Evolutionary conservation across 2,797 vertebrate species (phyloP).

Genomic region (Labeo calbasu): DNA sequence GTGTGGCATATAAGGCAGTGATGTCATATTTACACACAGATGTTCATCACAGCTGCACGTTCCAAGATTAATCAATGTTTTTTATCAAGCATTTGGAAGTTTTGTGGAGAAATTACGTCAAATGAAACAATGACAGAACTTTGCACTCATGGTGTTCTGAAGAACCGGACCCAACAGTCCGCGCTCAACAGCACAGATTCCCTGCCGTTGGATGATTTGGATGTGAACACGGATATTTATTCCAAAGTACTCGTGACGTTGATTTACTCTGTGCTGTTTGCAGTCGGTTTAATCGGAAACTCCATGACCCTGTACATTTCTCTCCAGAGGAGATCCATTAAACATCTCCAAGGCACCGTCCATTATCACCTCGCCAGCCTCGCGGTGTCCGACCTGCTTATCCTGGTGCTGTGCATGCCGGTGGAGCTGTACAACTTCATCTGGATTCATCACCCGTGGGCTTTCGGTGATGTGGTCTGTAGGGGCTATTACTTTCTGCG

Average conservation of each 20-base stretch:
- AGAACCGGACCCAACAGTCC: not conserved
- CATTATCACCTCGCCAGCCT: slow-evolving; percentile 96
- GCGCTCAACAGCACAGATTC: slow-evolving; percentile 75
- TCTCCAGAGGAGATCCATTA: slow-evolving; percentile 85
- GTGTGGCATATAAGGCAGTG: too few relatives aligned
- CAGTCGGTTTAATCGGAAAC: slow-evolving; percentile 89
- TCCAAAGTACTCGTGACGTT: slow-evolving; percentile 88
- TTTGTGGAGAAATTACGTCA: not conserved
- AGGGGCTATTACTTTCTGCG: slow-evolving; percentile 92
- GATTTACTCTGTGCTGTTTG: slow-evolving; percentile 87
- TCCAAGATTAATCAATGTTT: not conserved
- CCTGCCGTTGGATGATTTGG: slow-evolving; percentile 73
- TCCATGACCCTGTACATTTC: slow-evolving; percentile 90
- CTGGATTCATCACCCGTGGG: slow-evolving; percentile 97
- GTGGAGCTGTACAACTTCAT: slow-evolving; percentile 98
- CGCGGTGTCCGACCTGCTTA: slow-evolving; percentile 92
- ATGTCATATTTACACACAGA: not conserved
- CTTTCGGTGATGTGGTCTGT: slow-evolving; percentile 88
- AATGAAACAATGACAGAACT: not conserved
- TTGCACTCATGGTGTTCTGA: not conserved
- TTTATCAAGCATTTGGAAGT: not conserved
- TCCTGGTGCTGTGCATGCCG: slow-evolving; percentile 92
- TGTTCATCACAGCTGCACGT: not conserved
- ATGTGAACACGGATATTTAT: slow-evolving; percentile 95
- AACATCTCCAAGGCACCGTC: slow-evolving; percentile 92